Conservation (phyloP, 2,888 invertebrate species). For the Philonicus albiceps region DNA sequence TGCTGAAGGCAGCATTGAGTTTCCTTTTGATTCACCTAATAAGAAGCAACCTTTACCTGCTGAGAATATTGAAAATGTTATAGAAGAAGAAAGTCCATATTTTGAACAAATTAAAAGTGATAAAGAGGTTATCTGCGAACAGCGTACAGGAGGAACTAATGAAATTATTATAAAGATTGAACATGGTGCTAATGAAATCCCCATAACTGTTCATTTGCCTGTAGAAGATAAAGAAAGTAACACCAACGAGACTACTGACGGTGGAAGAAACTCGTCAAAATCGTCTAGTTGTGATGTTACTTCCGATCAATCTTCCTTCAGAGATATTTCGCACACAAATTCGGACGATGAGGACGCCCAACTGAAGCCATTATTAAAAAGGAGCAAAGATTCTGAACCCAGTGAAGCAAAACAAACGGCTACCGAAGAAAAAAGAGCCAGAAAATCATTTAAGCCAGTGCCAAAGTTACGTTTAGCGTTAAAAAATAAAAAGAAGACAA, state of each 20-base stretch:
- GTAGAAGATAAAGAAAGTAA: not conserved
- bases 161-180: not conserved
- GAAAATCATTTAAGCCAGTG: slow-evolving; percentile 1
- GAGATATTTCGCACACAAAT: not conserved
- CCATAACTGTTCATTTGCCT: not conserved
- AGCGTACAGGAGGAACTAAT: not conserved
- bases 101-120: not conserved
- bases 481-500: not conserved
- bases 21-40: not conserved
- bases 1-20: not conserved
- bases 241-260: not conserved
- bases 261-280: not conserved
- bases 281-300: not conserved
- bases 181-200: not conserved
- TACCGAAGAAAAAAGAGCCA: not conserved
- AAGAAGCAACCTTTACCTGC: not conserved
- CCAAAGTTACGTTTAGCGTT: not conserved
- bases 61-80: not conserved
- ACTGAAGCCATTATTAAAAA: not conserved
- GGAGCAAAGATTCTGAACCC: not conserved
- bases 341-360: not conserved
- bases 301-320: not conserved
- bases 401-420: not conserved
- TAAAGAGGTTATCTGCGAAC: not conserved
- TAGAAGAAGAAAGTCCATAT: not conserved